Evolutionary conservation across 1,140 invertebrate genomes (phyloP), one percentile per base, ranked within the genome.

Genomic region (Drosophila carrolli): DNA sequence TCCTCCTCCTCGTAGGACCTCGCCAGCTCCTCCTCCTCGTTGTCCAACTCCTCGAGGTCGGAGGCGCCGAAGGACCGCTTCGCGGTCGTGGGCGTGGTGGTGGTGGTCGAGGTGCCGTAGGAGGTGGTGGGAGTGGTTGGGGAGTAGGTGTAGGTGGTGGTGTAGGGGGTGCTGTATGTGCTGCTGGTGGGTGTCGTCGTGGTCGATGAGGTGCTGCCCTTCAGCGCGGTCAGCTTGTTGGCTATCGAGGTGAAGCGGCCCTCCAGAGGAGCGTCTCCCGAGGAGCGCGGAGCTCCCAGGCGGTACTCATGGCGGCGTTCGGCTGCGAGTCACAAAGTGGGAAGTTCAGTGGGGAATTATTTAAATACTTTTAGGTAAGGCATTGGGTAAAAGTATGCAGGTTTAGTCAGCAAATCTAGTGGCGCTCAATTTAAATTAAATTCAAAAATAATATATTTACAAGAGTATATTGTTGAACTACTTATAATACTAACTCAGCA

Each of bases 231-330:
- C 6, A 91, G 54, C 55, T 86, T 88, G 58, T 89, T 81, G 58
- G 88, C 29, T 0, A 90, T 58, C 14, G 61, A 41, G 23, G 68
- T 75, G 70, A 91, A 83, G 4, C 86, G 76, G 2, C 67, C 81
- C 58, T 91, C 61, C 5, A 63, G 3, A 9, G 32, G 5, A 16
- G 44, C 13, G n/a, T 51, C 48, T 8, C 74, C 48, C 8, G 75
- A 44, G 2, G 44, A 48, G 5, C 75, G 77, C 35, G 67, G 48
- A 32, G 29, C 29, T 2, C 63, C 48, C 23, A 81, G 6, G 11
- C 81, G 81, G 35, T 77, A 76, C 50, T 41, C 47, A 14, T 29
- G 44, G 10, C 73, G 73, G 19, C 74, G 63, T 23, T 68, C 38
- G 32, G 44, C 56, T 50, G 16, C 1, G 8, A 8, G 7, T 6